Conservation (phyloP, 2,113 vertebrate genomes). For the Epinephelus lanceolatus region DNA sequence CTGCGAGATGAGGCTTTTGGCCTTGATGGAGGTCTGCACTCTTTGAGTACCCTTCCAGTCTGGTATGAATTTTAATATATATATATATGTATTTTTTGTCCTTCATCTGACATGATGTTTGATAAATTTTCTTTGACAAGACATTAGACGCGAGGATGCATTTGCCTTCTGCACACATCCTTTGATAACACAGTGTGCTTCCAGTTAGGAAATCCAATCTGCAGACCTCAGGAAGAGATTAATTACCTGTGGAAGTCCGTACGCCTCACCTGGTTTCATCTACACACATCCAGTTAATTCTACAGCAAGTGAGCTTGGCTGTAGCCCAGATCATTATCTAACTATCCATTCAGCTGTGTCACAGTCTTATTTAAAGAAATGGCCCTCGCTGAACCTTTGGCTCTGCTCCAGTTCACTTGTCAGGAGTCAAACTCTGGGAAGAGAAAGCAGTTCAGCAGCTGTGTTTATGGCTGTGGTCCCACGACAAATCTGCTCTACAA, state of each 20-base stretch:
- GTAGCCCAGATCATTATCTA: slow-evolving; percentile 75
- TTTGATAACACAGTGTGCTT: slow-evolving; percentile 25
- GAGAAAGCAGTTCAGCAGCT: slow-evolving; percentile 30
- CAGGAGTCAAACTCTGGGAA: slow-evolving; percentile 47
- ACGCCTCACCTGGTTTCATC: slow-evolving; percentile 62
- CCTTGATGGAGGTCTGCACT: too few species aligned
- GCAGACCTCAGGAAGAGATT: slow-evolving; percentile 52
- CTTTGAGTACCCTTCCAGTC: too few species aligned
- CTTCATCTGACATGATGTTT: not conserved
- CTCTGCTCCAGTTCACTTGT: slow-evolving; percentile 55
- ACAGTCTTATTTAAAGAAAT: slow-evolving; percentile 77
- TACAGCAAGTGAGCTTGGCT: slow-evolving; percentile 43
- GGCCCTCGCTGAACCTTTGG: slow-evolving; percentile 64
- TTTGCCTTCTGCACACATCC: slow-evolving; percentile 28
- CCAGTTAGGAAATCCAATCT: slow-evolving; percentile 47
- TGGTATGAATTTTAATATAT: not conserved
- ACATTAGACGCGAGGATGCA: slow-evolving; percentile 13
- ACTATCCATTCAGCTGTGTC: slow-evolving; percentile 70
- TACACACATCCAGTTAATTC: slow-evolving; percentile 66
- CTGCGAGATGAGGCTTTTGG: too few species aligned
- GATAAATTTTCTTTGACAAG: not conserved
- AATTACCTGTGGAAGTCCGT: slow-evolving; percentile 48
- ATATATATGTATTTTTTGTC: not conserved
- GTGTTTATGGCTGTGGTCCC: slow-evolving; percentile 21
- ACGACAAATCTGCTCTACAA: slow-evolving; percentile 10